phyloP scores from a whole-genome alignment of 2,888 invertebrate genomes.

The Myathropa florea region DNA sequence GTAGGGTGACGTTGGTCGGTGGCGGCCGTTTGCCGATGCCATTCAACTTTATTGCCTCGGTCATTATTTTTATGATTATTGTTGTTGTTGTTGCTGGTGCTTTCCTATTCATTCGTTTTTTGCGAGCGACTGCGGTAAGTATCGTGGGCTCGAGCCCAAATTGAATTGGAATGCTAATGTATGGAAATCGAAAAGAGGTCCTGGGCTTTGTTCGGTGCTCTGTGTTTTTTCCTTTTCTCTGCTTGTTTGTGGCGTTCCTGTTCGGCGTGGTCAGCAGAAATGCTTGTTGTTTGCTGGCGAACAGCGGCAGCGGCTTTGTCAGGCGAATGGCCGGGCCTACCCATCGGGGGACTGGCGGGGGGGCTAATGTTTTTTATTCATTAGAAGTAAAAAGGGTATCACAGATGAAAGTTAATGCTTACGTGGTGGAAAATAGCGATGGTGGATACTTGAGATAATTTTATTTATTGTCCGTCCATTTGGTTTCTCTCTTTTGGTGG shows the following conservation, averaged over 20 bases:
- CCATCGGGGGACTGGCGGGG: background rate
- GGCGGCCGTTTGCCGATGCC: slow-evolving; percentile 74
- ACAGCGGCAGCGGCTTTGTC: slow-evolving; percentile 28
- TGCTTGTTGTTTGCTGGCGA: slow-evolving; percentile 35
- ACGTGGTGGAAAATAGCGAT: slow-evolving; percentile 55
- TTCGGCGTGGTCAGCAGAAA: slow-evolving; percentile 67
- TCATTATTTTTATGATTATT: slow-evolving; percentile 80
- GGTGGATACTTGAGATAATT: slow-evolving; percentile 59
- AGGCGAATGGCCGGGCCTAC: slow-evolving; percentile 12
- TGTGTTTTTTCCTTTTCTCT: slow-evolving; percentile 16
- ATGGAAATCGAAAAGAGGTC: slow-evolving; percentile 78
- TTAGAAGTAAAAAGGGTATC: slow-evolving; percentile 68
- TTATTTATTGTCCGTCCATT: slow-evolving; percentile 56
- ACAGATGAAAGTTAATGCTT: slow-evolving; percentile 63
- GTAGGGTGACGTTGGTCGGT: slow-evolving; percentile 26
- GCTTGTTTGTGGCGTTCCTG: slow-evolving; percentile 4
- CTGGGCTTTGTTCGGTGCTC: slow-evolving; percentile 42
- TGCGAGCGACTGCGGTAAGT: slow-evolving; percentile 48
- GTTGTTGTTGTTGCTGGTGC: slow-evolving; percentile 65
- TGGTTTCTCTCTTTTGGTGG: slow-evolving; percentile 5
- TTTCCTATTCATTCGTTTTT: slow-evolving; percentile 68
- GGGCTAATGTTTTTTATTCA: slow-evolving; percentile 70
- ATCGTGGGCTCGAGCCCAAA: slow-evolving; percentile 71
- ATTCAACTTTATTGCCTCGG: slow-evolving; percentile 79
- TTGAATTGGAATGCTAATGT: slow-evolving; percentile 79